Evolutionary conservation across 2,888 invertebrate species (phyloP).

Genomic region (Drosophila limbata): DNA sequence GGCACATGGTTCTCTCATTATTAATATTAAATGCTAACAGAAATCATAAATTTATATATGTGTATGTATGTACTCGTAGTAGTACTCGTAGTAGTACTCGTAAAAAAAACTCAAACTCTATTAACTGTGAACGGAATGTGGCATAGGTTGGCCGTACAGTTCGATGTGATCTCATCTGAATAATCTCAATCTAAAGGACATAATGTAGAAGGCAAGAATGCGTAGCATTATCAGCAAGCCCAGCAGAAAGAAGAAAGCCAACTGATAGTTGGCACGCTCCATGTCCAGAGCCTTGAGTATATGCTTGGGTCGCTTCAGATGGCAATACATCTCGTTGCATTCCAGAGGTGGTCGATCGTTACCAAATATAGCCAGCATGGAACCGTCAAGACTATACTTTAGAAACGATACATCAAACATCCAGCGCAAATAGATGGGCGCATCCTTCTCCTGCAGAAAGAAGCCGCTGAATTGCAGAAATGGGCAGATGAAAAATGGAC

Average conservation of each 20-base stretch:
- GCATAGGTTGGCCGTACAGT: constrained; percentile 10
- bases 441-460: constrained; percentile 93
- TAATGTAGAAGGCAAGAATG: constrained; percentile 88
- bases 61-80: constrained; percentile 17
- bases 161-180: constrained; percentile 77
- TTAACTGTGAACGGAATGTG: constrained; percentile 63
- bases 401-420: constrained; percentile 94
- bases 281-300: constrained; percentile 92
- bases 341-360: constrained; percentile 90
- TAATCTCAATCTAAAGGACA: constrained; percentile 88
- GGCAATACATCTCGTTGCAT: constrained; percentile 92
- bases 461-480: constrained; percentile 97
- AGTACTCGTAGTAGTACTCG: too few species aligned
- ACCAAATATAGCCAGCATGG: constrained; percentile 93
- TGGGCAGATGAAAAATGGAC: constrained; percentile 94
- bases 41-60: constrained; percentile 58
- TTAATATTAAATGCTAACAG: constrained; percentile 71
- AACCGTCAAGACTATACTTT: constrained; percentile 94
- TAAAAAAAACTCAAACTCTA: constrained; percentile 21
- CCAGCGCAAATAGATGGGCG: constrained; percentile 92
- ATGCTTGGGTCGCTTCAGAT: constrained; percentile 89
- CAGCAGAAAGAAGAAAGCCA: constrained; percentile 89
- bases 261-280: constrained; percentile 88
- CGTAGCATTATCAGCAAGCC: constrained; percentile 88
- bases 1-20: constrained; percentile 64